Conservation (phyloP, 2,797 vertebrate species). For the Valencia hispanica region DNA sequence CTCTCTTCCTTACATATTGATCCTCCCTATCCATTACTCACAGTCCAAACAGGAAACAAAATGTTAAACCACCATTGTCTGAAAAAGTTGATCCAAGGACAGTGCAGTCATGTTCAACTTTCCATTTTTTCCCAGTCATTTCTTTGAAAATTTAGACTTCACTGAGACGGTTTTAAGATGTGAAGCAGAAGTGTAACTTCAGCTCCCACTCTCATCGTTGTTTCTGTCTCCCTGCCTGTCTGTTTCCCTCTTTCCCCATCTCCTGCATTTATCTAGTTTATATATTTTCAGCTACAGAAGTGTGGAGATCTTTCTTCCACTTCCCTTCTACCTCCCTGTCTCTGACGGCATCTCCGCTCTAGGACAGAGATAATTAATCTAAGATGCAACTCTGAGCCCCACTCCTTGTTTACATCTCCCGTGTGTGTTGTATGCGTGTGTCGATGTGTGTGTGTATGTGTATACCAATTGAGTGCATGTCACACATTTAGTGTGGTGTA, state of each 20-base stretch:
- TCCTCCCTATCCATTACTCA: conserved; percentile 8
- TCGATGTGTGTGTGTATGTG: conserved; percentile 13
- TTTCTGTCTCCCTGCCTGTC: conserved; percentile 29
- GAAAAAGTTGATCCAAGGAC: conserved; percentile 51
- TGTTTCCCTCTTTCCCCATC: conserved; percentile 25
- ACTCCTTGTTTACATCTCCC: conserved; percentile 62
- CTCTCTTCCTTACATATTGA: conserved; percentile 32
- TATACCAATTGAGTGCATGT: conserved; percentile 4
- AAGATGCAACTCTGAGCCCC: conserved; percentile 62
- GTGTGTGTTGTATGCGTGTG: conserved; percentile 28
- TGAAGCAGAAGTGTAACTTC: conserved; percentile 26
- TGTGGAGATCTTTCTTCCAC: conserved; percentile 52
- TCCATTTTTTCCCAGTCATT: conserved; percentile 37
- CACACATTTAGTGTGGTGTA: conserved; percentile 15
- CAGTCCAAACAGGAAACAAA: conserved; percentile 37
- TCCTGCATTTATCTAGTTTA: conserved; percentile 53
- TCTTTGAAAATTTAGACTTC: conserved; percentile 30
- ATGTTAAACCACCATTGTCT: conserved; percentile 36
- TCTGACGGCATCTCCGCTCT: conserved; percentile 57
- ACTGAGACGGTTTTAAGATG: conserved; percentile 32
- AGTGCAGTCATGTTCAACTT: conserved; percentile 39
- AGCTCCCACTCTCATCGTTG: conserved; percentile 22
- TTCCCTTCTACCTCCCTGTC: conserved; percentile 37
- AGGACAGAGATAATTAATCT: conserved; percentile 76
- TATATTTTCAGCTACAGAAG: conserved; percentile 55